Conservation (phyloP, 2,888 invertebrate species). For the Philonicus albiceps region DNA sequence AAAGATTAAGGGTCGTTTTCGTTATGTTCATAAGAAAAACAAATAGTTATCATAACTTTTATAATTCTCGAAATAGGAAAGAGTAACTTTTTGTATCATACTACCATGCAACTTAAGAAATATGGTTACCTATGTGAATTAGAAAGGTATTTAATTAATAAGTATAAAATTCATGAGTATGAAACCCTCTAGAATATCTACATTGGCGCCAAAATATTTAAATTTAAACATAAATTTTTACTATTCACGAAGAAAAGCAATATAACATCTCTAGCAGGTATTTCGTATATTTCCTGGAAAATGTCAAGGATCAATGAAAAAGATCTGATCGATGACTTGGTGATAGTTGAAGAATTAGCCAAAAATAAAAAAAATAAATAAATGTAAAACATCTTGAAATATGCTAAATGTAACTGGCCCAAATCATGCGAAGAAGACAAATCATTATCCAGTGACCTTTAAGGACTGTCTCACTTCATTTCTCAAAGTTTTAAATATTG, state of each 20-base stretch:
- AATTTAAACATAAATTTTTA: background rate
- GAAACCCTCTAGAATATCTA: too few relatives aligned
- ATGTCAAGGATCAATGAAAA: slow-evolving; percentile 4
- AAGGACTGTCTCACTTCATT: background rate
- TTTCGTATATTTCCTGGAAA: background rate
- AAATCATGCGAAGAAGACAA: background rate
- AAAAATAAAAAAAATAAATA: too few relatives aligned
- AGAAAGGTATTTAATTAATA: too few relatives aligned
- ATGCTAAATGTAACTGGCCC: background rate
- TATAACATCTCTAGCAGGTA: background rate
- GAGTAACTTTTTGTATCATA: too few relatives aligned
- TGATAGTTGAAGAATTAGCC: background rate
- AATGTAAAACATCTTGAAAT: background rate
- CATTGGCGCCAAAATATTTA: background rate
- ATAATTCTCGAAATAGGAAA: too few relatives aligned
- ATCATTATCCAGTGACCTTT: background rate
- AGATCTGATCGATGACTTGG: background rate
- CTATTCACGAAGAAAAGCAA: background rate
- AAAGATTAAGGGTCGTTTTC: too few relatives aligned
- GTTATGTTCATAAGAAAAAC: too few relatives aligned
- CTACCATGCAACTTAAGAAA: too few relatives aligned
- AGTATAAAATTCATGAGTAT: background rate
- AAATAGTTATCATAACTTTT: too few relatives aligned
- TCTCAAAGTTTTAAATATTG: background rate
- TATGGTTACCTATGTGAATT: too few relatives aligned